These are phyloP conservation scores for Oryctes rhinoceros DNA, from an alignment of 1,140 invertebrate genomes.

Conservation along the genomic window DNA sequence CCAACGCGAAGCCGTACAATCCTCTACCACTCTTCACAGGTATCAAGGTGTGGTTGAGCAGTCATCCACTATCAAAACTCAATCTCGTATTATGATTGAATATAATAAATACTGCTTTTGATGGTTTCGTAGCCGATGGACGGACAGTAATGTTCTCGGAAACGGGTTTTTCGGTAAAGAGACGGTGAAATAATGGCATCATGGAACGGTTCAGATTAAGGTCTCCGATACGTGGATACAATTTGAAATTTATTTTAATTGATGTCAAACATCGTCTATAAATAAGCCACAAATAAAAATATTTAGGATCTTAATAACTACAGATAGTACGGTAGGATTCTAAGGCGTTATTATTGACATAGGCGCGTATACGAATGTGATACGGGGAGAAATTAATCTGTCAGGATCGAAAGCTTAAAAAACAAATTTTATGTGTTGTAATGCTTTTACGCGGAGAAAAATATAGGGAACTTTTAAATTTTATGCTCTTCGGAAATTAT, in stretches of 20 bases:
- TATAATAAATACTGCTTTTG: conserved; percentile 39
- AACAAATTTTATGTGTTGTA: too few relatives aligned
- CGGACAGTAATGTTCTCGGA: conserved; percentile 30
- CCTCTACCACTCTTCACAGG: conserved; percentile 36
- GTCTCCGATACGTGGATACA: conserved; percentile 15
- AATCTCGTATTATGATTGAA: conserved; percentile 42
- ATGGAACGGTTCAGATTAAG: conserved; percentile 22
- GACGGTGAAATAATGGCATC: conserved; percentile 26
- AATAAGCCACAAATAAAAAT: conserved; percentile 31
- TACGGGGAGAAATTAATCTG: too few relatives aligned
- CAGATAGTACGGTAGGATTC: not conserved
- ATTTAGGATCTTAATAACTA: conserved; percentile 29
- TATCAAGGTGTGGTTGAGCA: conserved; percentile 40
- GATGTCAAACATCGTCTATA: conserved; percentile 34
- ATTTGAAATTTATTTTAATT: conserved; percentile 34
- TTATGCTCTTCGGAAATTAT: too few relatives aligned
- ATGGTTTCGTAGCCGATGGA: conserved; percentile 18
- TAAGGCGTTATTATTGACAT: not conserved
- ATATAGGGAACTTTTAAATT: too few relatives aligned
- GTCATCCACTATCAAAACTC: conserved; percentile 41
- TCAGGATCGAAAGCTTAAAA: too few relatives aligned
- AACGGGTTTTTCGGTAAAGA: conserved; percentile 28
- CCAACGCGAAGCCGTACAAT: conserved; percentile 15
- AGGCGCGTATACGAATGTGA: too few relatives aligned
- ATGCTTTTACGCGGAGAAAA: too few relatives aligned